Base-by-base conservation (phyloP, 2,113 vertebrate species). In the Tachycineta bicolor region DNA sequence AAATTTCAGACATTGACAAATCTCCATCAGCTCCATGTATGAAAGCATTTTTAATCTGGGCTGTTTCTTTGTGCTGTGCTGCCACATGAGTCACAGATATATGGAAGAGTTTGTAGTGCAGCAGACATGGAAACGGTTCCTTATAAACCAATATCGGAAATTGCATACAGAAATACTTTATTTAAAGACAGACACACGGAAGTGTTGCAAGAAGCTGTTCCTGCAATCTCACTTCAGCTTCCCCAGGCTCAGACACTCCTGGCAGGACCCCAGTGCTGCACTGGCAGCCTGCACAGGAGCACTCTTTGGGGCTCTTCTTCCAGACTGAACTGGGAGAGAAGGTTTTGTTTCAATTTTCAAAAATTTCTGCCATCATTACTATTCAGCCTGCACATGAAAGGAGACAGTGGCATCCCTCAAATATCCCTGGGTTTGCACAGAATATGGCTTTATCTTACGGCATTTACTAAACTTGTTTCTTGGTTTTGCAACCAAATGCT, bases 61-160 rank as follows among this genome's bases (percentile, higher is more conserved):
- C 79, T 94, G 25, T 23, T 67, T 15, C 83, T 77, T 80, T 84
- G 73, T 82, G 47, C 56, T 80, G 74, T 3, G 0, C 70, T 94
- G 71, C 84, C 94, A 83, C 85, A 87, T 88, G 91, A 95, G 82
- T 89, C 95, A 94, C 5, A 22, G 91, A 58, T 56, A 73, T 83
- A 93, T 50, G 84, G 77, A 95, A 71, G 92, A 95, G 89, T 89
- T 87, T 81, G 80, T 58, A 44, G 52, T 34, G 39, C 53, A 64
- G 70, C 55, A 93, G 77, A 93, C 83, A 81, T 11, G 24, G 75
- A 91, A 90, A 84, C 82, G 65, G n/a, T 53, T 91, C 73, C 60
- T 60, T 75, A 79, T 53, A 89, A 78, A 49, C 59, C 44, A 90
- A 64, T 56, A 81, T 23, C 87, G 73, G 89, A 95, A 96, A 90